phyloP scores from a whole-genome alignment of 2,888 invertebrate genomes.

The Heliconius aoede region DNA sequence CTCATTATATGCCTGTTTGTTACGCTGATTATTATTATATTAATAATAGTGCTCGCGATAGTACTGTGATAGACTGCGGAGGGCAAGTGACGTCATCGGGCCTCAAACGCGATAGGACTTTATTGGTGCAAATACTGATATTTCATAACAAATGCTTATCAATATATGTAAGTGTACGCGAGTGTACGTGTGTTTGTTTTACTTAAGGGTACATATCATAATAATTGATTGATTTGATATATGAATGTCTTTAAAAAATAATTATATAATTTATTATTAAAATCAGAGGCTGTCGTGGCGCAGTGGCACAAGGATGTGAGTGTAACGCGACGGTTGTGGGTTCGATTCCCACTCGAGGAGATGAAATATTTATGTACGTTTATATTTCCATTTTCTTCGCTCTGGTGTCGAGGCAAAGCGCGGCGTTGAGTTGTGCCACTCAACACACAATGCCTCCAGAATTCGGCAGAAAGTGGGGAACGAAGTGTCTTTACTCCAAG shows the following conservation, averaged over 20 bases:
- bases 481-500: no score
- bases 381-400: no score
- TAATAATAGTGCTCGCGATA: constrained; percentile 87
- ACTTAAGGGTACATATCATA: constrained; percentile 3
- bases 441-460: no score
- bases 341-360: no score
- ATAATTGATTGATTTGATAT: background rate
- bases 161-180: constrained; percentile 39
- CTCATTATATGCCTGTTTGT: constrained; percentile 92
- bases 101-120: constrained; percentile 39
- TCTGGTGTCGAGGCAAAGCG: no score
- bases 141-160: constrained; percentile 40
- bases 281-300: no score
- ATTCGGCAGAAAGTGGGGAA: no score
- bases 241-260: background rate
- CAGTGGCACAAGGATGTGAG: no score
- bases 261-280: background rate
- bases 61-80: constrained; percentile 61
- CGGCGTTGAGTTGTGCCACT: no score
- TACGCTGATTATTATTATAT: constrained; percentile 86
- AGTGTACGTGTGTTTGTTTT: constrained; percentile 12
- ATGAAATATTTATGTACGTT: no score
- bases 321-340: no score
- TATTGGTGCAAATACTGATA: constrained; percentile 46
- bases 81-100: constrained; percentile 57